These are phyloP conservation scores for Drosophila saltans DNA, from an alignment of 1,140 invertebrate genomes.

Conservation along the genomic window DNA sequence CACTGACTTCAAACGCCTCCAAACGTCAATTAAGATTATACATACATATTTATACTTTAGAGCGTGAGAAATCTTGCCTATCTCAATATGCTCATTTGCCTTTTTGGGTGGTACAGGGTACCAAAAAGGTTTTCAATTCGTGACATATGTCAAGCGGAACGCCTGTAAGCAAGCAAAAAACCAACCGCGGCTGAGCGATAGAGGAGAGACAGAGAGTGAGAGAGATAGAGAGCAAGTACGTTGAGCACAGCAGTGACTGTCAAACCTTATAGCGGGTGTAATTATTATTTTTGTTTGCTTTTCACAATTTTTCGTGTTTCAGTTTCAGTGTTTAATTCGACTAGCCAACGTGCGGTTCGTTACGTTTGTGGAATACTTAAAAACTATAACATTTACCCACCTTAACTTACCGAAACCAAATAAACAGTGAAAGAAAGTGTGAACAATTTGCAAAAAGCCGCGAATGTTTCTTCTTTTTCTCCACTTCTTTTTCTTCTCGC, in stretches of 20 bases:
- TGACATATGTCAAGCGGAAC: slow-evolving; percentile 35
- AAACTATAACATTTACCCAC: slow-evolving; percentile 28
- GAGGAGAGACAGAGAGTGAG: slow-evolving; percentile 1
- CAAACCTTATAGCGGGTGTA: slow-evolving; percentile 57
- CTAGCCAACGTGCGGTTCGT: slow-evolving; percentile 62
- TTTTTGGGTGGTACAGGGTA: slow-evolving; percentile 24
- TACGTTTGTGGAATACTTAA: slow-evolving; percentile 31
- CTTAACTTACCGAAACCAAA: background rate
- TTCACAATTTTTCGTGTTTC: slow-evolving; percentile 65
- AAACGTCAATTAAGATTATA: no score
- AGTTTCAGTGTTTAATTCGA: slow-evolving; percentile 65
- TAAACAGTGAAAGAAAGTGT: slow-evolving; percentile 48
- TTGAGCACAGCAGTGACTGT: slow-evolving; percentile 27
- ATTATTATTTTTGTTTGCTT: slow-evolving; percentile 50
- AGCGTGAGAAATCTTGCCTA: background rate
- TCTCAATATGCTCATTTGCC: background rate
- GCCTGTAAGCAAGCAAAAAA: background rate
- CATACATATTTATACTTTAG: no score
- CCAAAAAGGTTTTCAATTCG: slow-evolving; percentile 38
- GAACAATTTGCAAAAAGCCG: slow-evolving; percentile 55
- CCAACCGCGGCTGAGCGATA: background rate
- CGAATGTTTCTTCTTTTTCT: background rate
- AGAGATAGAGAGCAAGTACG: background rate
- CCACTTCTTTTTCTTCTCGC: no score
- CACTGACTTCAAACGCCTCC: no score